Percentiles rank a stretch among this genome's conserved stretches.
phyloP scores from a whole-genome alignment of 2,888 invertebrate genomes.

The Xylophagus ater region DNA sequence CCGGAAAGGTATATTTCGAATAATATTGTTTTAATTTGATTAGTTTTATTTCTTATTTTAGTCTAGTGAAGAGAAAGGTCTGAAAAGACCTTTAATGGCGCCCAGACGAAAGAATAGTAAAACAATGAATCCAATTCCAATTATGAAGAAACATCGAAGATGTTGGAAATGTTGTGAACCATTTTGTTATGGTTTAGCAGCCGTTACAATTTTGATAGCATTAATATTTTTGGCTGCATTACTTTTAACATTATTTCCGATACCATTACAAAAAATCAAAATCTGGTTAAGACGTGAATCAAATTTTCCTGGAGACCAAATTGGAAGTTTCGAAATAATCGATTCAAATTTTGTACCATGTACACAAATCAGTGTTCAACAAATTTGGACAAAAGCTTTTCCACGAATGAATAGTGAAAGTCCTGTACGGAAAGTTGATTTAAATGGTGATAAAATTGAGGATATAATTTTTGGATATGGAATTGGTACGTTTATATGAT shows the following conservation, averaged over 20 bases:
- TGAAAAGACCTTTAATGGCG: constrained; percentile 63
- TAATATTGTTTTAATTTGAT: not conserved
- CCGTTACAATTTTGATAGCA: constrained; percentile 48
- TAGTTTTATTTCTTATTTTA: constrained; percentile 26
- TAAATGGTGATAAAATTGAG: constrained; percentile 57
- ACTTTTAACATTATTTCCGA: constrained; percentile 52
- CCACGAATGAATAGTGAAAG: constrained; percentile 64
- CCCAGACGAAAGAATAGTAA: constrained; percentile 50
- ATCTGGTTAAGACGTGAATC: constrained; percentile 43
- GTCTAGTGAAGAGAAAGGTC: constrained; percentile 54
- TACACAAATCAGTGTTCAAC: constrained; percentile 35
- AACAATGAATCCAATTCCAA: constrained; percentile 40
- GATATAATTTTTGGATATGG: constrained; percentile 70
- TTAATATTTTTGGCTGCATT: constrained; percentile 52
- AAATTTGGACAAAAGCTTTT: constrained; percentile 55
- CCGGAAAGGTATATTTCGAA: constrained; percentile 43
- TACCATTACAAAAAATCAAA: constrained; percentile 48
- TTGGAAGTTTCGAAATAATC: constrained; percentile 22
- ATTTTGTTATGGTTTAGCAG: constrained; percentile 52
- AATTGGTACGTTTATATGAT: constrained; percentile 45
- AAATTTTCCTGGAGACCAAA: not conserved
- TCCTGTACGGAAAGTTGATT: constrained; percentile 56
- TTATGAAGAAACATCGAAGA: constrained; percentile 41
- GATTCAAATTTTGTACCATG: constrained; percentile 36
- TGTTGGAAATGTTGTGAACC: constrained; percentile 52